These are phyloP conservation scores for Caenorhabditis sulstoni DNA, from an alignment of 2,888 invertebrate genomes.

Conservation along the genomic window DNA sequence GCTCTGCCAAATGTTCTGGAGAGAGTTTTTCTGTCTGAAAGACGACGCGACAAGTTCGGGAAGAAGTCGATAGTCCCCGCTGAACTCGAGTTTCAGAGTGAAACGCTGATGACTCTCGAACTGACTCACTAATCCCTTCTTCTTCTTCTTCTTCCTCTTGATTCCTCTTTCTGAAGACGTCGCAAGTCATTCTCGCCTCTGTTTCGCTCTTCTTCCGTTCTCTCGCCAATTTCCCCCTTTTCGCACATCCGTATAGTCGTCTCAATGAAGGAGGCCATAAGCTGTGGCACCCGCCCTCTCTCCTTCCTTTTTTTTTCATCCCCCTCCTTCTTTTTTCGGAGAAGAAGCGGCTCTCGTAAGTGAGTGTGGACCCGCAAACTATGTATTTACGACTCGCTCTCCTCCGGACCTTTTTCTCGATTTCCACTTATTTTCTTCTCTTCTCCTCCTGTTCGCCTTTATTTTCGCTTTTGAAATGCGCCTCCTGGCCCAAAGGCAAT, in stretches of 20 bases:
- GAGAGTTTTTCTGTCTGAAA: not conserved
- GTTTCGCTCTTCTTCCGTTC: not conserved
- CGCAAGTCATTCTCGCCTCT: not conserved
- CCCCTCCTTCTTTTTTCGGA: constrained; percentile 23
- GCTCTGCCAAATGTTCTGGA: not conserved
- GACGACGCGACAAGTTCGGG: too few species aligned
- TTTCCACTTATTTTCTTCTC: constrained; percentile 34
- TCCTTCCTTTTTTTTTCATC: constrained; percentile 26
- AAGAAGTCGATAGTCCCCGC: too few species aligned
- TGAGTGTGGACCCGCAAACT: constrained; percentile 50
- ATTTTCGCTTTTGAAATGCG: constrained; percentile 4
- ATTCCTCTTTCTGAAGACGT: constrained; percentile 7
- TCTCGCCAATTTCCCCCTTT: too few species aligned
- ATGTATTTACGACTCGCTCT: constrained; percentile 46
- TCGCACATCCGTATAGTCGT: constrained; percentile 16
- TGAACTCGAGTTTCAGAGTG: too few species aligned
- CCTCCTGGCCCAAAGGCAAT: constrained; percentile 1
- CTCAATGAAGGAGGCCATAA: constrained; percentile 31
- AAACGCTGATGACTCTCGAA: too few species aligned
- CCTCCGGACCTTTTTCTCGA: constrained; percentile 16
- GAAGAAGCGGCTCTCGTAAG: constrained; percentile 6
- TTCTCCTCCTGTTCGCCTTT: constrained; percentile 17
- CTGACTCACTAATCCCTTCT: constrained; percentile 17
- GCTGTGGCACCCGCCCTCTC: constrained; percentile 5
- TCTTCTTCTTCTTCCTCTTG: constrained; percentile 2